Percentiles rank a stretch among this genome's conserved stretches.
Conservation (phyloP, 2,797 vertebrate species). For the Onychomys leucogaster region DNA sequence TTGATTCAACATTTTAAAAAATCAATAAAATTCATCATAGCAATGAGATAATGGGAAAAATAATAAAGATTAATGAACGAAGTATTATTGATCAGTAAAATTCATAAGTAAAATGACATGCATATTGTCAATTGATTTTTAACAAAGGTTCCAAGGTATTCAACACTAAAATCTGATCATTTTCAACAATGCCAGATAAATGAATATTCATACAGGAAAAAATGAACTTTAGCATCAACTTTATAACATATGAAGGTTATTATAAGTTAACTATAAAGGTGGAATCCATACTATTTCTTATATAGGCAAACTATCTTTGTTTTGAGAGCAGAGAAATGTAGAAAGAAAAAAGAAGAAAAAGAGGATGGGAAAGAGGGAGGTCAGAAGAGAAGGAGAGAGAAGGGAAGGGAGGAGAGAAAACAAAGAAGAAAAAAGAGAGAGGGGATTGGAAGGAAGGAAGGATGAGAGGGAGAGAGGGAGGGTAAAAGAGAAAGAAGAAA, state of each 20-base stretch:
- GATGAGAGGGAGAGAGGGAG: accelerated
- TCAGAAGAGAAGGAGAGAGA: not conserved
- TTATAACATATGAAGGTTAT: not conserved
- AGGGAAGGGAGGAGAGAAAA: not conserved
- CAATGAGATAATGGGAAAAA: not conserved
- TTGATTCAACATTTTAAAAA: not conserved
- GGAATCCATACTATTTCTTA: not conserved
- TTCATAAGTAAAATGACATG: not conserved
- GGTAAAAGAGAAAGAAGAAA: not conserved
- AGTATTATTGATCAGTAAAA: not conserved
- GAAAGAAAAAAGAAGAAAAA: not conserved
- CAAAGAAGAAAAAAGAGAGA: not conserved
- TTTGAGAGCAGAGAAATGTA: not conserved
- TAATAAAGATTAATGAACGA: not conserved
- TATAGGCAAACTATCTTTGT: not conserved
- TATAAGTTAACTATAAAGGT: not conserved
- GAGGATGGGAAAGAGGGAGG: not conserved
- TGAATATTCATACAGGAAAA: not conserved
- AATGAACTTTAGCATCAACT: not conserved
- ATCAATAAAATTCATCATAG: not conserved
- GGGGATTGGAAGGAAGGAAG: no score
- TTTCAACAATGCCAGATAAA: not conserved
- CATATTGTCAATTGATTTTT: not conserved
- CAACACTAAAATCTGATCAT: not conserved
- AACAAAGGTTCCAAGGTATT: not conserved